These are phyloP conservation scores for Salvelinus fontinalis DNA, from an alignment of 2,113 vertebrate species.

Conservation along the genomic window DNA sequence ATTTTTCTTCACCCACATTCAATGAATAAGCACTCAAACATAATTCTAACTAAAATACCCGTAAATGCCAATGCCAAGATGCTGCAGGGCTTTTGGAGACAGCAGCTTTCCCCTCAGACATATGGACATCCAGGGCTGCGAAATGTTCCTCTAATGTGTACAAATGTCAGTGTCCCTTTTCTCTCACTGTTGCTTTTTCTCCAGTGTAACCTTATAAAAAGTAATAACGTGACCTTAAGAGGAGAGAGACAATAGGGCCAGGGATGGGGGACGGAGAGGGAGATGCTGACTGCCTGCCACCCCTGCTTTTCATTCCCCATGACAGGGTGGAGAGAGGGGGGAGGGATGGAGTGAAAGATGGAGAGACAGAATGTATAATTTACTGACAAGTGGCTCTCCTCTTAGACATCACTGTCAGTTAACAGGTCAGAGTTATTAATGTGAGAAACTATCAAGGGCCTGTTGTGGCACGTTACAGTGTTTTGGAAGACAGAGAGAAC, in stretches of 20 bases:
- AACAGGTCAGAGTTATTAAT: constrained; percentile 61
- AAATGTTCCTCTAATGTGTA: constrained; percentile 41
- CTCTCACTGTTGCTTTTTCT: constrained; percentile 30
- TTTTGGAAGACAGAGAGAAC: constrained; percentile 3
- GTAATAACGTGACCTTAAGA: constrained; percentile 46
- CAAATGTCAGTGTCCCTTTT: constrained; percentile 41
- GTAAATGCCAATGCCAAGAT: neutral
- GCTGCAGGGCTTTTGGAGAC: neutral
- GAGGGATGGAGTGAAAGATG: constrained; percentile 28
- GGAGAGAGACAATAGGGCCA: constrained; percentile 12
- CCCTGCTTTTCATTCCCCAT: neutral
- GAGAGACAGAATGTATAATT: constrained; percentile 54
- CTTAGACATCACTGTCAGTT: constrained; percentile 51
- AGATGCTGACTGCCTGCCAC: neutral
- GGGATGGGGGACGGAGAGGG: constrained; percentile 1
- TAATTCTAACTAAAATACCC: neutral
- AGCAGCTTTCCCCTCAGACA: constrained; percentile 15
- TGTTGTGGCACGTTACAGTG: neutral
- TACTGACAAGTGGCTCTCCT: constrained; percentile 53
- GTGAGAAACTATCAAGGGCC: constrained; percentile 7
- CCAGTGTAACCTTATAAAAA: constrained; percentile 50
- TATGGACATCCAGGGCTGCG: neutral
- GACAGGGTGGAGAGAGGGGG: neutral
- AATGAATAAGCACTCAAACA: neutral
- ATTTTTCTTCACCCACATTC: neutral